phyloP scores from a whole-genome alignment of 1,140 invertebrate genomes.

The Magallana angulata region DNA sequence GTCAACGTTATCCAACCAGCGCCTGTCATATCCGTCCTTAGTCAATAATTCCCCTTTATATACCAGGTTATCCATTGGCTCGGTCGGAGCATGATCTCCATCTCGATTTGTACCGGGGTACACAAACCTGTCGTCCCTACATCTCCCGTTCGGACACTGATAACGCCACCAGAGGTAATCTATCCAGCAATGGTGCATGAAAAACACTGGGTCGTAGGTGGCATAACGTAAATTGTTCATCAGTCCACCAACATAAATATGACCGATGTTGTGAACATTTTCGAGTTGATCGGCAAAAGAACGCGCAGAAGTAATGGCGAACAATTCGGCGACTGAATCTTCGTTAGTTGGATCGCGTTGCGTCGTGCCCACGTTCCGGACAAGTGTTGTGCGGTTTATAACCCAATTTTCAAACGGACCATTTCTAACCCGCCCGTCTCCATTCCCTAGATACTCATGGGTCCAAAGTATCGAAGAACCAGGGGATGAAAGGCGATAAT shows the following conservation, averaged over 20 bases:
- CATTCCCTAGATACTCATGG: no score
- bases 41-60: not conserved
- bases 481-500: no score
- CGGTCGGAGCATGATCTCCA: not conserved
- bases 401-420: no score
- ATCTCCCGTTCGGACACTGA: not conserved
- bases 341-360: no score
- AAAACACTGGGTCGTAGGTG: slow-evolving; percentile 57
- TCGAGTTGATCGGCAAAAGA: slow-evolving; percentile 38
- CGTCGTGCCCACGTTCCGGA: no score
- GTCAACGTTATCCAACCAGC: no score
- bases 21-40: no score
- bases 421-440: no score
- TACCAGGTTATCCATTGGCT: not conserved
- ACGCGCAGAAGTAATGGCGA: no score
- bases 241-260: slow-evolving; percentile 56
- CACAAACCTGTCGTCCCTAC: not conserved
- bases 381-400: no score
- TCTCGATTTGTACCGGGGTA: not conserved
- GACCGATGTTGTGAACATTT: slow-evolving; percentile 48
- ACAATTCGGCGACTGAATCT: no score
- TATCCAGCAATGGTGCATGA: slow-evolving; percentile 57
- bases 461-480: no score
- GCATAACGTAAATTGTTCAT: slow-evolving; percentile 47
- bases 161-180: slow-evolving; percentile 53